A percentile compares a stretch with the other conserved stretches of the same genome.
These are phyloP conservation scores for Lacanobia wlatinum DNA, from an alignment of 2,888 invertebrate genomes.

Conservation along the genomic window DNA sequence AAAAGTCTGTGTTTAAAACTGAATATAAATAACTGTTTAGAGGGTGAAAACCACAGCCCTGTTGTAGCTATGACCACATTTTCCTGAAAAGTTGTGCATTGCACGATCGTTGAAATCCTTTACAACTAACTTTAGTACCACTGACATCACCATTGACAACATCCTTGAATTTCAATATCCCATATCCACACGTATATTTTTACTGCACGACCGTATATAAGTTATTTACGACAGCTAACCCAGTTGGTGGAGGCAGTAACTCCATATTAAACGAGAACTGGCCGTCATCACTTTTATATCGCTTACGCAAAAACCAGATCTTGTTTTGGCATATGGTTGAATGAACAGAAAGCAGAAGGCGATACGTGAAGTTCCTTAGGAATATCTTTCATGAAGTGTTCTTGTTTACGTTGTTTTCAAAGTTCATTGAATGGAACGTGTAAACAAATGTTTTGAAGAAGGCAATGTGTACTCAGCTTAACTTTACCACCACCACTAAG, in stretches of 20 bases:
- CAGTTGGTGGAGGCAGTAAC: constrained; percentile 40
- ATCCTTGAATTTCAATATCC: constrained; percentile 38
- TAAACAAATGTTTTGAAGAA: not conserved
- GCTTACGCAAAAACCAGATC: constrained; percentile 42
- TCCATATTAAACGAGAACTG: constrained; percentile 30
- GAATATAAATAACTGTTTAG: too few species aligned
- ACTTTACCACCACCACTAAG: constrained; percentile 6
- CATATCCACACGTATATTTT: constrained; percentile 42
- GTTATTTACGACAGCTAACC: constrained; percentile 52
- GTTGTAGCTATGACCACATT: not conserved
- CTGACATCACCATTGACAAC: constrained; percentile 20
- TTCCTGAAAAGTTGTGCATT: not conserved
- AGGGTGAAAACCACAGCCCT: too few species aligned
- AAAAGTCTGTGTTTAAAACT: too few species aligned
- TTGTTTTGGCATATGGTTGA: constrained; percentile 41
- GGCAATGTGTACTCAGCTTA: constrained; percentile 2
- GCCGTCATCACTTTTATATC: constrained; percentile 41
- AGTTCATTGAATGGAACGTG: constrained; percentile 11
- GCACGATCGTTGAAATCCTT: not conserved
- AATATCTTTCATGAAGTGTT: constrained; percentile 28
- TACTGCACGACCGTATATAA: constrained; percentile 42
- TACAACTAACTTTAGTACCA: not conserved
- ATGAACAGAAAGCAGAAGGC: constrained; percentile 45
- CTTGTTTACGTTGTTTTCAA: constrained; percentile 34
- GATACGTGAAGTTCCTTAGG: constrained; percentile 3